A percentile compares a stretch with the other conserved stretches of the same genome.
These are phyloP conservation scores for Panthera uncia DNA, from an alignment of 2,113 vertebrate species.

Conservation along the genomic window DNA sequence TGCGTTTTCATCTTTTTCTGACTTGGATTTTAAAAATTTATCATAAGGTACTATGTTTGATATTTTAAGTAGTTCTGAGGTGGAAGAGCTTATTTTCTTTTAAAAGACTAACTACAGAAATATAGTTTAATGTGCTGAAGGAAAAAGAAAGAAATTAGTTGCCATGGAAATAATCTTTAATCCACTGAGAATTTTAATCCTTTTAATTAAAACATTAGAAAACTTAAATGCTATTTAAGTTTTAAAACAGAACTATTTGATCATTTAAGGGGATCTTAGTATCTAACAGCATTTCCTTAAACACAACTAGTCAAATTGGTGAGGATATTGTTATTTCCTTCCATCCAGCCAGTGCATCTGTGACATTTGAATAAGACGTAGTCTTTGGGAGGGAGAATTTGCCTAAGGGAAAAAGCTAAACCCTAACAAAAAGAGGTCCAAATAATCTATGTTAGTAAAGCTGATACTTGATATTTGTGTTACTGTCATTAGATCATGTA, in stretches of 20 bases:
- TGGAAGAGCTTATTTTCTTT: constrained; percentile 17
- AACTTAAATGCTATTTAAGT: constrained; percentile 40
- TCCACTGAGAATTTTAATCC: constrained; percentile 31
- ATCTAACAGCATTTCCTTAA: constrained; percentile 13
- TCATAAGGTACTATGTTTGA: not conserved
- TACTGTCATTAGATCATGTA: not conserved
- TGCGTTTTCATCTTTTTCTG: not conserved
- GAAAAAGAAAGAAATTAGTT: not conserved
- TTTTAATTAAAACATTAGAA: constrained; percentile 41
- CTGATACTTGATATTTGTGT: not conserved
- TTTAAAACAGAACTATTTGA: not conserved
- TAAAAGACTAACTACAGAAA: constrained; percentile 14
- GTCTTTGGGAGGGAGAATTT: not conserved
- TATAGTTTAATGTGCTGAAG: constrained; percentile 63
- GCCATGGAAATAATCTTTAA: constrained; percentile 40
- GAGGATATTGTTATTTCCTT: not conserved
- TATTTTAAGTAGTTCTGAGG: not conserved
- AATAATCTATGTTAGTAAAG: not conserved
- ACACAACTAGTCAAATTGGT: not conserved
- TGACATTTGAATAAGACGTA: not conserved
- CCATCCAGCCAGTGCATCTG: not conserved
- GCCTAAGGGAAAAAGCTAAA: not conserved
- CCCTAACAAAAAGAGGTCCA: not conserved
- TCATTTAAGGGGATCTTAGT: not conserved
- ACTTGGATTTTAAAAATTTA: constrained; percentile 28